Evolutionary conservation across 2,888 invertebrate genomes (phyloP).

Genomic region (Eremobia ochroleuca): DNA sequence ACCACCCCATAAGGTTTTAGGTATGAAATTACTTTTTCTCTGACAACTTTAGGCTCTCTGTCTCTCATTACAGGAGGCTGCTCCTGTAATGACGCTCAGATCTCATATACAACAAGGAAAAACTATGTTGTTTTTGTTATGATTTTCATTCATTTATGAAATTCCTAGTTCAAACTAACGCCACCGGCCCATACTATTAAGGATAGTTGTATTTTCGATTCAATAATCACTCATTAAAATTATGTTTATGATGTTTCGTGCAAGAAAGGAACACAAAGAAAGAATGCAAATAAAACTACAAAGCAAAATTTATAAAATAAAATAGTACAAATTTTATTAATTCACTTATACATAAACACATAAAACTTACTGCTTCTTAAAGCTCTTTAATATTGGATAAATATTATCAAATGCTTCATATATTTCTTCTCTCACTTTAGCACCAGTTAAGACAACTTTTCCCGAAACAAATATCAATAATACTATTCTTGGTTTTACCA

Average conservation of each 20-base stretch:
- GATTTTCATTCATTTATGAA: neutral
- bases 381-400: constrained; percentile 98
- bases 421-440: constrained; percentile 98
- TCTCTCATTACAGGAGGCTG: neutral
- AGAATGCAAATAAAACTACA: constrained; percentile 38
- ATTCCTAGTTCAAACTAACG: neutral
- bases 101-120: neutral
- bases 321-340: constrained; percentile 56
- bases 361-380: constrained; percentile 94
- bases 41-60: neutral
- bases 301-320: constrained; percentile 38
- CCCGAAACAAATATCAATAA: constrained; percentile 99
- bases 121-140: neutral
- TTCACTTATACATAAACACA: constrained; percentile 32
- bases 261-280: neutral
- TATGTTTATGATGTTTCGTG: neutral
- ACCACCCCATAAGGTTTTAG: neutral
- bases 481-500: constrained; percentile 99
- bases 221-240: neutral
- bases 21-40: neutral
- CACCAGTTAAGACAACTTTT: constrained; percentile 99
- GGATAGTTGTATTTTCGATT: neutral
- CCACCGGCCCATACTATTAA: neutral
- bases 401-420: constrained; percentile 99
- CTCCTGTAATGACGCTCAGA: neutral